phyloP scores from a whole-genome alignment of 2,888 invertebrate species.

The Drosophila hamatofila region DNA sequence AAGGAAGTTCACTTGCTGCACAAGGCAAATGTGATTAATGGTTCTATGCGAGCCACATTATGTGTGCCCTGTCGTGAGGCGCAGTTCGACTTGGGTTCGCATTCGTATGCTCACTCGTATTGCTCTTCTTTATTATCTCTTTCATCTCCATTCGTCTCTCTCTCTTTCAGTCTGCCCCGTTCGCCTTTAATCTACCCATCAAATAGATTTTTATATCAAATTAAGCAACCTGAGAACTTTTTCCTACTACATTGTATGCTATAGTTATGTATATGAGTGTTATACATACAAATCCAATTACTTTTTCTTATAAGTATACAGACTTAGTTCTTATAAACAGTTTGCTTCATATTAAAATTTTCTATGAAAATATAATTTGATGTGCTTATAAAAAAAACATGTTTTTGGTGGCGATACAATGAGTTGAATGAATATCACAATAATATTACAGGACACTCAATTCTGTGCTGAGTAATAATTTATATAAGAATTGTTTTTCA shows the following conservation, averaged over 20 bases:
- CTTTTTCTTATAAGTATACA: neutral
- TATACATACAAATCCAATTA: slow-evolving; percentile 49
- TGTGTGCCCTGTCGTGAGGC: slow-evolving; percentile 59
- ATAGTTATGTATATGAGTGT: slow-evolving; percentile 45
- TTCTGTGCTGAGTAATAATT: no score
- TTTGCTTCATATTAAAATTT: no score
- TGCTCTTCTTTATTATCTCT: slow-evolving; percentile 53
- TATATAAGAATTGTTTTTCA: no score
- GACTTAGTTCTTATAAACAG: neutral
- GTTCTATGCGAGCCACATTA: slow-evolving; percentile 83
- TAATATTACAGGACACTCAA: no score
- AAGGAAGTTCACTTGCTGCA: slow-evolving; percentile 85
- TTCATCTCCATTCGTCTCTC: neutral
- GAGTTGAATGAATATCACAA: no score
- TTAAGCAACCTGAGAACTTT: slow-evolving; percentile 41
- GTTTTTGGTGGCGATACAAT: no score
- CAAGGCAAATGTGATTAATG: slow-evolving; percentile 85
- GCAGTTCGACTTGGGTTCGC: slow-evolving; percentile 39
- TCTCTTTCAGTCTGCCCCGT: slow-evolving; percentile 19
- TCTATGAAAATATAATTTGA: no score
- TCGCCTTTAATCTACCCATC: slow-evolving; percentile 71
- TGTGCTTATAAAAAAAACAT: no score
- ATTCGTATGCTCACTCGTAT: slow-evolving; percentile 35
- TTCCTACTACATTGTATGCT: slow-evolving; percentile 2
- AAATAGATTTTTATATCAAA: slow-evolving; percentile 58